These are phyloP conservation scores for Andrena fulva DNA, from an alignment of 2,888 invertebrate genomes.

Conservation along the genomic window DNA sequence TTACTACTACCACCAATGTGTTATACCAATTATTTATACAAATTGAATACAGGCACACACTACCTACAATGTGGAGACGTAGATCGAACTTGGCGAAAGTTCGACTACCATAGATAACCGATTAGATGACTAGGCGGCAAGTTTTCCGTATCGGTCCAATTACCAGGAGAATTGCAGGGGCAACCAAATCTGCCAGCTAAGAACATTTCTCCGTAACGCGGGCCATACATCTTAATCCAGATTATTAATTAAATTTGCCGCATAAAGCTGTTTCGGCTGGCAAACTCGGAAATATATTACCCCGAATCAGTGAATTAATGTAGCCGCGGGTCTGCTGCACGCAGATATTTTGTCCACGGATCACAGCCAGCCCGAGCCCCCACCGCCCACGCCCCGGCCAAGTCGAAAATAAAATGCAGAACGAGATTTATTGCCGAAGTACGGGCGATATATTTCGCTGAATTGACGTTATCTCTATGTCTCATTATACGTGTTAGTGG, in stretches of 20 bases:
- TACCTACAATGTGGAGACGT: neutral
- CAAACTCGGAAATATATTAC: conserved; percentile 79
- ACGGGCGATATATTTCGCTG: conserved; percentile 21
- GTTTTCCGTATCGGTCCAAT: conserved; percentile 81
- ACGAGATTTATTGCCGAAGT: conserved; percentile 38
- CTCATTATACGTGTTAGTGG: conserved; percentile 41
- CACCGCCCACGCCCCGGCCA: neutral
- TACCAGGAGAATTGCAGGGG: conserved; percentile 70
- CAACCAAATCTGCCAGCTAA: conserved; percentile 77
- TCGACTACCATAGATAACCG: conserved; percentile 62
- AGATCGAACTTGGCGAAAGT: conserved; percentile 52
- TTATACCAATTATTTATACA: too few species aligned
- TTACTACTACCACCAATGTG: too few species aligned
- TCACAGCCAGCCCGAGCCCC: conserved; percentile 23
- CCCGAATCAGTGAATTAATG: conserved; percentile 80
- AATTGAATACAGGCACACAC: neutral
- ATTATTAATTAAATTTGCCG: conserved; percentile 84
- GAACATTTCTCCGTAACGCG: conserved; percentile 71
- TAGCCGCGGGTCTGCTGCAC: conserved; percentile 52
- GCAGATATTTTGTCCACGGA: conserved; percentile 53
- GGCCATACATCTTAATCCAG: conserved; percentile 79
- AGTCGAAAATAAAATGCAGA: conserved; percentile 51
- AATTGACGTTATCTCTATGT: conserved; percentile 46
- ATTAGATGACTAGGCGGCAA: conserved; percentile 73
- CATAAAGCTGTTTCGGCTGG: conserved; percentile 81